Evolutionary conservation across 1,140 invertebrate genomes (phyloP).

Genomic region (Metopolophium dirhodum): DNA sequence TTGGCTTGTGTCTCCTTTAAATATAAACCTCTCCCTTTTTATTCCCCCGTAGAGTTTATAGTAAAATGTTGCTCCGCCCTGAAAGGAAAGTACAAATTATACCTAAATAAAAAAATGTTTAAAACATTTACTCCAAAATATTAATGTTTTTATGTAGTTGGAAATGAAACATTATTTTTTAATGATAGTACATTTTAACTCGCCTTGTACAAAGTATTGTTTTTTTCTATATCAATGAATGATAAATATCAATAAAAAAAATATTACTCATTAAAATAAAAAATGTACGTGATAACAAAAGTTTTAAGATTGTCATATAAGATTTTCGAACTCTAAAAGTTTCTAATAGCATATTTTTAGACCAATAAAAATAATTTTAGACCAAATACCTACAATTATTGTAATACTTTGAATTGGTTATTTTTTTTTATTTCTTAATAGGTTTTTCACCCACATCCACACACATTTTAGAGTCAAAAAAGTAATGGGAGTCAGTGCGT

Average conservation of each 20-base stretch:
- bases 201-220: background rate
- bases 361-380: background rate
- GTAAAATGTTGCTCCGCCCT: conserved; percentile 42
- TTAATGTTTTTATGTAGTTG: conserved; percentile 23
- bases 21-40: conserved; percentile 53
- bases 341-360: background rate
- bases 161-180: background rate
- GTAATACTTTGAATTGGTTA: no score
- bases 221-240: background rate
- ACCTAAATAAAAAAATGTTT: background rate
- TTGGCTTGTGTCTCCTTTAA: conserved; percentile 40
- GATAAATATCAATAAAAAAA: background rate
- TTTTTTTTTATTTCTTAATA: background rate
- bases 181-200: background rate
- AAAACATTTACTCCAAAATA: background rate
- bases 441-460: background rate
- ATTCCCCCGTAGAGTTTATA: background rate
- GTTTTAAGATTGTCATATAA: background rate
- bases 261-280: background rate
- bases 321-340: background rate
- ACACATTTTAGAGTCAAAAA: no score
- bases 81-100: conserved; percentile 27
- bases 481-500: background rate
- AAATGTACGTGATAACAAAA: background rate
- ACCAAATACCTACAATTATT: no score